phyloP scores from a whole-genome alignment of 1,140 invertebrate genomes.

The Lanistes nyassanus region DNA sequence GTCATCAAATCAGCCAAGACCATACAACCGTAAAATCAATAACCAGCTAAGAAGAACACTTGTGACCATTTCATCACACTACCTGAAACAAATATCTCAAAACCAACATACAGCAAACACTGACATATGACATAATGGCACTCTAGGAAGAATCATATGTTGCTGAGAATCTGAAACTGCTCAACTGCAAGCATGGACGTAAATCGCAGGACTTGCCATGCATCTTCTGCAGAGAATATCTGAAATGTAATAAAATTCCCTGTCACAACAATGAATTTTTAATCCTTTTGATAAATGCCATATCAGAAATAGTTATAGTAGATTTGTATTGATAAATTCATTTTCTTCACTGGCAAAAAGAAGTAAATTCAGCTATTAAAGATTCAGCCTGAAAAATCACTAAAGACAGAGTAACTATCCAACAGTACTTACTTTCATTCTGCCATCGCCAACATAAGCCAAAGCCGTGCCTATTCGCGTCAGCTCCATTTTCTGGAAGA shows the following conservation, averaged over 20 bases:
- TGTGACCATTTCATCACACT: too few species aligned
- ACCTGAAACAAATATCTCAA: too few species aligned
- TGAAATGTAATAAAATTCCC: constrained; percentile 26
- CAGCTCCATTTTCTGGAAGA: constrained; percentile 35
- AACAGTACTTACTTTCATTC: constrained; percentile 15
- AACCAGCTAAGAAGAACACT: too few species aligned
- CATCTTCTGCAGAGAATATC: constrained; percentile 36
- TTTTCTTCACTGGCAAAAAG: not conserved
- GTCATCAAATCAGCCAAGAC: too few species aligned
- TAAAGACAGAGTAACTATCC: not conserved
- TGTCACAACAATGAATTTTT: not conserved
- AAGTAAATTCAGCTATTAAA: not conserved
- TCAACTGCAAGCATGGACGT: constrained; percentile 31
- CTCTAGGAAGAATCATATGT: too few species aligned
- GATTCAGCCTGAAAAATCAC: not conserved
- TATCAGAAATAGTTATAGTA: not conserved
- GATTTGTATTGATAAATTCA: not conserved
- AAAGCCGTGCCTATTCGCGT: constrained; percentile 29
- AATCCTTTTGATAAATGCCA: not conserved
- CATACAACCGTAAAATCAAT: too few species aligned
- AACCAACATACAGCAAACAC: too few species aligned
- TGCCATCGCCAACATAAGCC: constrained; percentile 36
- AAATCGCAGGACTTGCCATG: constrained; percentile 26
- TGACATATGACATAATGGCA: too few species aligned
- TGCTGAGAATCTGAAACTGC: constrained; percentile 16